Percentiles rank a stretch among this genome's conserved stretches.
Evolutionary conservation across 2,797 vertebrate species (phyloP).

Genomic region (Coilia nasus): DNA sequence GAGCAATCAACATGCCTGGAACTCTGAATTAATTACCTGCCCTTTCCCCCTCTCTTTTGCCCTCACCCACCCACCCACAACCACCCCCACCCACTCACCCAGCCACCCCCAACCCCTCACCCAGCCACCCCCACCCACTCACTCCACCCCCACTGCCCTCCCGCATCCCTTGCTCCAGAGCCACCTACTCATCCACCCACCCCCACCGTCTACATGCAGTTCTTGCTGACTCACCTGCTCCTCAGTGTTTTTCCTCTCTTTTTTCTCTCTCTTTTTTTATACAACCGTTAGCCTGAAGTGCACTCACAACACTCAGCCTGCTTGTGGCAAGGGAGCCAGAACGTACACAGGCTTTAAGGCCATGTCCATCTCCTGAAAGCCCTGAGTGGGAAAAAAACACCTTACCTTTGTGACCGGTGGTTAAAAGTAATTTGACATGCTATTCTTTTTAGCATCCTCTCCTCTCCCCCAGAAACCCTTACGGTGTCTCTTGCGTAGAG

Average conservation of each 20-base stretch:
- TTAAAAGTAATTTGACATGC: not conserved
- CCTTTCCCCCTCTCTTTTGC: not conserved
- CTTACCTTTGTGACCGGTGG: conserved; percentile 4
- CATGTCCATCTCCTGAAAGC: not conserved
- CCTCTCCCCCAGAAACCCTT: not conserved
- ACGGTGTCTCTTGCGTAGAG: not conserved
- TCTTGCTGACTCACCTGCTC: conserved; percentile 17
- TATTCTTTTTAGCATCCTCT: not conserved
- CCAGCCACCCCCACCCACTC: not conserved
- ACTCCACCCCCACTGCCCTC: not conserved
- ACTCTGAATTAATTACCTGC: conserved; percentile 7
- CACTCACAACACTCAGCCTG: not conserved
- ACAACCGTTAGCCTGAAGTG: conserved; percentile 9
- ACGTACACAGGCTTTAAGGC: not conserved
- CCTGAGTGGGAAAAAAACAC: conserved; percentile 5
- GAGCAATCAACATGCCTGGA: conserved; percentile 8
- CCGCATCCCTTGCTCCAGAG: too few species aligned
- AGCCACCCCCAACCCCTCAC: not conserved
- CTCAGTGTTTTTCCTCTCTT: not conserved
- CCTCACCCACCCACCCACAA: not conserved
- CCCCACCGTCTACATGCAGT: not conserved
- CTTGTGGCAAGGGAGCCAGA: not conserved
- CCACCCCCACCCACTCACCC: not conserved
- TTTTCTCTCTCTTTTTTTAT: not conserved
- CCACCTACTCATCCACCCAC: too few species aligned